Evolutionary conservation across 2,888 invertebrate genomes (phyloP).

Genomic region (Acronicta leporina): DNA sequence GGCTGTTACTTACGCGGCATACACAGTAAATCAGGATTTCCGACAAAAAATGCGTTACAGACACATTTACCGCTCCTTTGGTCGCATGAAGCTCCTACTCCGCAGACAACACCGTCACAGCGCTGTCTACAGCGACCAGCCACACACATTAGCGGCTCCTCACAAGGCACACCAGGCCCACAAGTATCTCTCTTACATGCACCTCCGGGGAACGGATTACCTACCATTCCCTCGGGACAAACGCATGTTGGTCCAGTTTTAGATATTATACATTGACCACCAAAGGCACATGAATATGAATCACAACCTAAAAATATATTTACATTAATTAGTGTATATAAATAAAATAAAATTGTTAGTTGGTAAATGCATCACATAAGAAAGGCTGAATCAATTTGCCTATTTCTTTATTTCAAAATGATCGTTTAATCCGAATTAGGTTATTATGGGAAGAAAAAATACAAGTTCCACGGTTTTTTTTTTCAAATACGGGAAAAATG

Average conservation of each 20-base stretch:
- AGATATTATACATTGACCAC: constrained; percentile 96
- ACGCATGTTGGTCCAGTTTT: constrained; percentile 96
- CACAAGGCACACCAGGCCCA: constrained; percentile 93
- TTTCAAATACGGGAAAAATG: too few species aligned
- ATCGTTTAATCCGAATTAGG: too few species aligned
- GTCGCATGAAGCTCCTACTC: constrained; percentile 96
- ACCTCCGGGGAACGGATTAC: constrained; percentile 98
- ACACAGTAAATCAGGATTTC: constrained; percentile 96
- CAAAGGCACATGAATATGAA: constrained; percentile 93
- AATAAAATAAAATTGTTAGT: too few species aligned
- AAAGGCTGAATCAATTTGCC: too few species aligned
- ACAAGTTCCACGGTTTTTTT: too few species aligned
- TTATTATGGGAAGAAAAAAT: neutral
- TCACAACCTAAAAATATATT: constrained; percentile 90
- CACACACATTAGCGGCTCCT: constrained; percentile 94
- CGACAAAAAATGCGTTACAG: constrained; percentile 95
- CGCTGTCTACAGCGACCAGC: constrained; percentile 96
- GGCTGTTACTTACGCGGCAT: constrained; percentile 93
- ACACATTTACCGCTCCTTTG: constrained; percentile 94
- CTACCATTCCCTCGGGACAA: constrained; percentile 95
- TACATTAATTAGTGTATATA: neutral
- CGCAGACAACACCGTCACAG: constrained; percentile 96
- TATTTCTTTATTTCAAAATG: too few species aligned
- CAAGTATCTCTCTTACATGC: constrained; percentile 95
- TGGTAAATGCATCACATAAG: too few species aligned